Base-by-base conservation (phyloP, 2,888 invertebrate genomes). In the Callyntrura guangdongensis region DNA sequence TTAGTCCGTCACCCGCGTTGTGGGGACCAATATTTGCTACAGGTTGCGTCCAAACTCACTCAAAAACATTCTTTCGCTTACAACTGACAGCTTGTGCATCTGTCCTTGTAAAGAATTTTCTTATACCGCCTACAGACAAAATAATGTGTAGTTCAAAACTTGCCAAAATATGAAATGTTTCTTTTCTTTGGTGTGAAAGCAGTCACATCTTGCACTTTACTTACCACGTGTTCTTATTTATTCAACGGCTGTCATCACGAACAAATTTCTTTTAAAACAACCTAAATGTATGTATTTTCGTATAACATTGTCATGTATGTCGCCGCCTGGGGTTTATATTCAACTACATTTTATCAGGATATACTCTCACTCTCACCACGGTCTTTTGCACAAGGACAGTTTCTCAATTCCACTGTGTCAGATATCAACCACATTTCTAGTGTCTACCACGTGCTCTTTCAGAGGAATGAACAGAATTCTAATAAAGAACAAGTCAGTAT, bases 401-500 rank as follows among this genome's bases (percentile, higher is more conserved):
- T 47, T 64, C 45, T 59, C 17, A 74, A 74, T 86, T 64, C 74
- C 77, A 79, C 61, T 86, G 64, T 64, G 61, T 79, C 45, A 77
- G 64, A 59, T 59, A 79, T 36, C 56, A 79, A 47, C 49, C 20
- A 64, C 77, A 36, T 61, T 49, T 64, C 49, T 59, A 45, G 86
- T 22, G 17, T 17, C 12, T 79, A 49, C 77, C 86, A 77, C 86
- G 86, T 86, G 86, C 77, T 77, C 56, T 36, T 86, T n/a, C 45
- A 9, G 53, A 22, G 87, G 20, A 56, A 81, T 53, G 87, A 53
- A 56, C 67, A 69, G 87, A 81, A 87, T 87, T 64, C 77, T 86
- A 61, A 86, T 59, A 69, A 49, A 27, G 11, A 56, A 67, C 3
- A 14, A 17, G 45, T n/a, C 11, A 17, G 1, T 67, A 11, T 47